These are phyloP conservation scores for Dasyornis broadbenti DNA, from an alignment of 2,113 vertebrate genomes.

Conservation along the genomic window DNA sequence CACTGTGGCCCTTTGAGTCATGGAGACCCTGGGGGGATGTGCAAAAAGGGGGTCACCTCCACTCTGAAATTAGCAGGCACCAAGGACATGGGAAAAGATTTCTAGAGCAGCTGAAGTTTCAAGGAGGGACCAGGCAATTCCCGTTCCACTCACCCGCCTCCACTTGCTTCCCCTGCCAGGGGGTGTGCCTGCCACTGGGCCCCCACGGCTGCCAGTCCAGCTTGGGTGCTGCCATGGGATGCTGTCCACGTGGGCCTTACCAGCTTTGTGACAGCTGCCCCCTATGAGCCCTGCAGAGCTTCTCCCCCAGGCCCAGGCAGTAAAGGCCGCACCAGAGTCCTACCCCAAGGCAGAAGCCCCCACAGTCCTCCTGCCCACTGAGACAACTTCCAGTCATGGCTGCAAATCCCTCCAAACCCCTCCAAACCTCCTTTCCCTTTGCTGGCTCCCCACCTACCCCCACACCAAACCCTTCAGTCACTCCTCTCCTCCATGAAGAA, in stretches of 20 bases:
- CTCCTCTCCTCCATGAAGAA: not conserved
- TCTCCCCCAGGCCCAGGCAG: accelerated
- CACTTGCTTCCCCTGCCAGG: not conserved
- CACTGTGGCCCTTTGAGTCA: not conserved
- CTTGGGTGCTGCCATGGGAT: not conserved
- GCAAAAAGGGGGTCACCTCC: constrained; percentile 40
- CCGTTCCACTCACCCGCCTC: not conserved
- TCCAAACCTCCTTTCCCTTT: accelerated
- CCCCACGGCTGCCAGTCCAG: not conserved
- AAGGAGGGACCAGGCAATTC: not conserved
- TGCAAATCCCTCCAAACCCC: not conserved
- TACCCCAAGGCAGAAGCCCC: not conserved
- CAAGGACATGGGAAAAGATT: constrained; percentile 28
- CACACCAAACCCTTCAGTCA: not conserved
- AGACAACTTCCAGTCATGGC: not conserved
- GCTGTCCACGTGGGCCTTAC: not conserved
- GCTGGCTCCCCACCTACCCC: not conserved
- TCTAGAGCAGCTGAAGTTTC: constrained; percentile 3
- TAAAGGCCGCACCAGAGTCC: not conserved
- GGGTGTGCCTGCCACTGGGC: not conserved
- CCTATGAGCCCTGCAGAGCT: not conserved
- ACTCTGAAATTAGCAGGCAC: constrained; percentile 36
- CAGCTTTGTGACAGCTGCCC: not conserved
- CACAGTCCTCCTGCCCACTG: not conserved
- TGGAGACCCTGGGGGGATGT: accelerated